These are phyloP conservation scores for Sphenodon punctatus DNA, from an alignment of 2,797 vertebrate species.

Conservation along the genomic window DNA sequence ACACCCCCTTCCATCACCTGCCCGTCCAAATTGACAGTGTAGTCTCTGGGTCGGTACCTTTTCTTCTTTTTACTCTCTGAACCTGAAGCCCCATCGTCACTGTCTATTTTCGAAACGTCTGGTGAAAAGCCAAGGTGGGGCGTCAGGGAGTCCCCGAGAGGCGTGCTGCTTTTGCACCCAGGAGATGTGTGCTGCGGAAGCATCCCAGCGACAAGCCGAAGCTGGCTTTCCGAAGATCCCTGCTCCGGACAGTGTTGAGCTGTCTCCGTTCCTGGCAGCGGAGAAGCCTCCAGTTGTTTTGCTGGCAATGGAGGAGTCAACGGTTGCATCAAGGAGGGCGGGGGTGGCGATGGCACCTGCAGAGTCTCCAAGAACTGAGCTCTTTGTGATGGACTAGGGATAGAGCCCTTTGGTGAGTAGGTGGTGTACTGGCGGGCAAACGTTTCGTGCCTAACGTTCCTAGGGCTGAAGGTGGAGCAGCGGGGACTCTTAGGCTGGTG, in stretches of 20 bases:
- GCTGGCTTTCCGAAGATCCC: conserved; percentile 75
- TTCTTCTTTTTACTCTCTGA: conserved; percentile 86
- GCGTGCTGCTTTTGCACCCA: conserved; percentile 61
- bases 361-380: conserved; percentile 69
- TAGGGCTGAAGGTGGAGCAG: conserved; percentile 80
- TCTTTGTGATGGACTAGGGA: conserved; percentile 83
- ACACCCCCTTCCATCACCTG: conserved; percentile 75
- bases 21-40: conserved; percentile 76
- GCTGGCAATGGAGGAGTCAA: conserved; percentile 79
- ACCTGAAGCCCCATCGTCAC: conserved; percentile 73
- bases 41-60: conserved; percentile 83
- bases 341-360: conserved; percentile 77
- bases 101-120: conserved; percentile 77
- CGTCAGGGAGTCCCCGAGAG: conserved; percentile 54
- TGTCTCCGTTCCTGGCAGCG: conserved; percentile 65
- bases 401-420: conserved; percentile 80
- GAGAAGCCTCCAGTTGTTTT: conserved; percentile 78
- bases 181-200: conserved; percentile 73
- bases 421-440: conserved; percentile 77
- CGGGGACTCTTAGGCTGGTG: conserved; percentile 79
- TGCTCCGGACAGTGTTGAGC: conserved; percentile 79
- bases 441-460: conserved; percentile 78
- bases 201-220: conserved; percentile 73
- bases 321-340: conserved; percentile 76
- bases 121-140: conserved; percentile 66